A percentile compares a stretch with the other conserved stretches of the same genome.
phyloP scores from a whole-genome alignment of 2,113 vertebrate species.

The Hemiprocne comata region DNA sequence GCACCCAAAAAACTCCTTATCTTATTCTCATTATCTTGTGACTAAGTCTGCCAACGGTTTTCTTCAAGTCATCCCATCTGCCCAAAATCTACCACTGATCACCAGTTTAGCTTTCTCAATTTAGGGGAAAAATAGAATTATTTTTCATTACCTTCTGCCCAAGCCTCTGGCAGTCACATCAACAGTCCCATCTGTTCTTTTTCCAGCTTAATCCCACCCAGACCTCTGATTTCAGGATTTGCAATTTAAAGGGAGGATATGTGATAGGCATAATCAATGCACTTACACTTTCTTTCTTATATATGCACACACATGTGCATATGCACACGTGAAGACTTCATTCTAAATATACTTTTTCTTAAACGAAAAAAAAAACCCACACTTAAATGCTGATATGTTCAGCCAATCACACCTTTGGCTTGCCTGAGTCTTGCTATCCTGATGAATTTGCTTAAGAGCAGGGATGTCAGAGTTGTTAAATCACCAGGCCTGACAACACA shows the following conservation, averaged over 20 bases:
- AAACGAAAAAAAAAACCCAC: background rate
- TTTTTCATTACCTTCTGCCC: conserved; percentile 70
- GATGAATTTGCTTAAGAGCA: conserved; percentile 23
- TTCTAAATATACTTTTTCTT: background rate
- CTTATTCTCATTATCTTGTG: conserved; percentile 32
- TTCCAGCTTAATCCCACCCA: conserved; percentile 72
- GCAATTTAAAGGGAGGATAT: conserved; percentile 50
- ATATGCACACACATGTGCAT: background rate
- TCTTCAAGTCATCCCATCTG: conserved; percentile 65
- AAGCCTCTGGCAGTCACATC: conserved; percentile 72
- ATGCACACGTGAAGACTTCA: background rate
- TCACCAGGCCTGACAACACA: conserved; percentile 32
- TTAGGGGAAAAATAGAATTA: conserved; percentile 59
- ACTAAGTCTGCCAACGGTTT: conserved; percentile 32
- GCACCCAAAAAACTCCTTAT: conserved; percentile 1
- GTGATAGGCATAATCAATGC: conserved; percentile 24
- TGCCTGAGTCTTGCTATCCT: background rate
- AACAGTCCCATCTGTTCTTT: conserved; percentile 77
- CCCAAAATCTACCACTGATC: conserved; percentile 55
- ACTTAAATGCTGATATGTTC: background rate
- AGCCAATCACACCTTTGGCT: background rate
- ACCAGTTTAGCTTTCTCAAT: conserved; percentile 65
- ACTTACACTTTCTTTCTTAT: background rate
- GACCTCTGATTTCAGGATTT: conserved; percentile 72
- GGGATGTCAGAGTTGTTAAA: conserved; percentile 47